These are phyloP conservation scores for Trissonchulus latispiculum DNA, from an alignment of 2,888 invertebrate species.

Conservation along the genomic window DNA sequence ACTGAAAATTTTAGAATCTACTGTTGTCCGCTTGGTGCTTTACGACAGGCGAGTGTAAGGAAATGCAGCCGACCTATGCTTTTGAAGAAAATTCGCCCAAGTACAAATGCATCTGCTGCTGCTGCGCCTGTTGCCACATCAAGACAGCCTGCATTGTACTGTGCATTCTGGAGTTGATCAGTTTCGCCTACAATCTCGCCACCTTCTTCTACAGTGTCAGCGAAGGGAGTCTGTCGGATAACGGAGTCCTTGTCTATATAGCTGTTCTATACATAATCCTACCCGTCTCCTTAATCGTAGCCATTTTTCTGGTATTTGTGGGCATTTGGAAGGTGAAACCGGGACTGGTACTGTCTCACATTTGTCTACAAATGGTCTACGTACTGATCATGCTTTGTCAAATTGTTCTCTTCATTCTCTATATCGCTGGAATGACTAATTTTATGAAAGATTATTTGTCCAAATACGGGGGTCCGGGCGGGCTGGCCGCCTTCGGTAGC, in stretches of 20 bases:
- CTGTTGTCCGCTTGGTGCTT: too few relatives aligned
- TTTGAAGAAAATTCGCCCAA: not conserved
- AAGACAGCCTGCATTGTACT: not conserved
- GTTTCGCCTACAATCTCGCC: not conserved
- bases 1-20: too few relatives aligned
- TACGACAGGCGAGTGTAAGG: too few relatives aligned
- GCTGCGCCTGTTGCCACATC: not conserved
- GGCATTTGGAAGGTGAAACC: not conserved
- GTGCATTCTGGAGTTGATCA: not conserved
- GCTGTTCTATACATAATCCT: not conserved
- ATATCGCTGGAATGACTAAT: not conserved
- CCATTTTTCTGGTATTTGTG: not conserved
- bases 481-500: not conserved
- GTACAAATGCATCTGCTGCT: not conserved
- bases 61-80: too few relatives aligned
- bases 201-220: not conserved
- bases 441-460: not conserved
- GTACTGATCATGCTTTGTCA: not conserved
- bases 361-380: not conserved
- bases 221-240: too few relatives aligned
- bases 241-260: too few relatives aligned
- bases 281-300: not conserved
- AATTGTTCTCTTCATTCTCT: not conserved
- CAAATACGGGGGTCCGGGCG: not conserved
- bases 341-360: not conserved